Percentiles rank a stretch among this genome's conserved stretches.
Conservation (phyloP, 2,797 vertebrate species). For the Anolis apletophallus region DNA sequence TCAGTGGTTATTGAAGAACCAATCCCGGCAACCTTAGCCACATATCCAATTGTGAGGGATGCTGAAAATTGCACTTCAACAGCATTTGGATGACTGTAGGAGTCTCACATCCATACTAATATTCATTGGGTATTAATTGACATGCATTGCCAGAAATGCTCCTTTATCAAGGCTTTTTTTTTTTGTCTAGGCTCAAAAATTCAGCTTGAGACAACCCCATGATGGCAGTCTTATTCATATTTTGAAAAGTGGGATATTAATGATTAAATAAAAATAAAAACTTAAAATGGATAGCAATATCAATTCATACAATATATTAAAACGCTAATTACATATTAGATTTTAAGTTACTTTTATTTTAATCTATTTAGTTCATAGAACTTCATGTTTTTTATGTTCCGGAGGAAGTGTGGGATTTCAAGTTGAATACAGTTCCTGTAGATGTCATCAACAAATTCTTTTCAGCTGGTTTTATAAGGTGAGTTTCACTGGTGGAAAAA, state of each 20-base stretch:
- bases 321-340: conserved; percentile 27
- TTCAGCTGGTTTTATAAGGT: conserved; percentile 95
- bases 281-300: background rate
- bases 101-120: too few relatives aligned
- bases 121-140: too few relatives aligned
- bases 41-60: too few relatives aligned
- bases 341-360: conserved; percentile 52
- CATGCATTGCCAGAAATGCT: background rate
- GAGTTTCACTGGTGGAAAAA: conserved; percentile 55
- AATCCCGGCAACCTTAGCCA: too few relatives aligned
- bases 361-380: conserved; percentile 85
- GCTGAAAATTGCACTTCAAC: too few relatives aligned
- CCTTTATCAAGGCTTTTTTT: background rate
- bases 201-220: background rate
- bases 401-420: conserved; percentile 89
- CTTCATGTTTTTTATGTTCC: conserved; percentile 93
- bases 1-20: too few relatives aligned
- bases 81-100: too few relatives aligned
- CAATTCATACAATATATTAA: background rate
- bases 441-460: conserved; percentile 86
- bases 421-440: conserved; percentile 88
- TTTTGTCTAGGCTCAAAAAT: too few relatives aligned
- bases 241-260: background rate
- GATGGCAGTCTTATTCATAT: background rate
- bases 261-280: background rate